Evolutionary conservation across 1,140 invertebrate genomes (phyloP).

Genomic region (Drosophila cardini): DNA sequence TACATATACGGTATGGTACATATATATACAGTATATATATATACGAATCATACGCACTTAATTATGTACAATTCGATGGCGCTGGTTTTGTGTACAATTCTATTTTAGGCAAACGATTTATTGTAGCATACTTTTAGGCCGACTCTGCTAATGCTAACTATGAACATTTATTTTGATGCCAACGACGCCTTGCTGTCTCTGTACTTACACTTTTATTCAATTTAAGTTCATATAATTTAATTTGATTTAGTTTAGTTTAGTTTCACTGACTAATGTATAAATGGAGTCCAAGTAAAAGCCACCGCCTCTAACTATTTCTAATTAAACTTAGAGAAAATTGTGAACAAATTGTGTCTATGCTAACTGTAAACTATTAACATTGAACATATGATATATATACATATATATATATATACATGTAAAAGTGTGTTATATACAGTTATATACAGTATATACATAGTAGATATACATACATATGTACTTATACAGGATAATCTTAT

Average conservation of each 20-base stretch:
- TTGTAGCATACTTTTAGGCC: slow-evolving; percentile 51
- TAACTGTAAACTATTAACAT: slow-evolving; percentile 52
- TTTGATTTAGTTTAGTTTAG: slow-evolving; percentile 24
- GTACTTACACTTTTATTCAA: slow-evolving; percentile 7
- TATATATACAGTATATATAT: slow-evolving; percentile 47
- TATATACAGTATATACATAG: slow-evolving; percentile 68
- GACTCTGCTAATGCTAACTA: slow-evolving; percentile 25
- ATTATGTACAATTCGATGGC: slow-evolving; percentile 44
- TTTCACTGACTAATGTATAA: slow-evolving; percentile 79
- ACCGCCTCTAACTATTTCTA: slow-evolving; percentile 80
- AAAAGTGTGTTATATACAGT: slow-evolving; percentile 42
- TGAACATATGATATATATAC: slow-evolving; percentile 41
- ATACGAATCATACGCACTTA: slow-evolving; percentile 44
- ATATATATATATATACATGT: slow-evolving; percentile 13
- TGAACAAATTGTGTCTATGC: slow-evolving; percentile 82
- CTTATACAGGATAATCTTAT: slow-evolving; percentile 45
- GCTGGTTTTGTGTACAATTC: slow-evolving; percentile 21
- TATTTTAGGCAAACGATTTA: slow-evolving; percentile 32
- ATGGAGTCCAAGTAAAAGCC: slow-evolving; percentile 84
- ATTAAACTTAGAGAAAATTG: slow-evolving; percentile 77
- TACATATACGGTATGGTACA: slow-evolving; percentile 25
- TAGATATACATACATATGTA: slow-evolving; percentile 47
- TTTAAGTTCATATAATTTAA: slow-evolving; percentile 3
- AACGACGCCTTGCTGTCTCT: slow-evolving; percentile 39
- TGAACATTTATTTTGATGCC: slow-evolving; percentile 25